Base-by-base conservation (phyloP, 1,140 invertebrate genomes). In the Tigriopus japonicus region DNA sequence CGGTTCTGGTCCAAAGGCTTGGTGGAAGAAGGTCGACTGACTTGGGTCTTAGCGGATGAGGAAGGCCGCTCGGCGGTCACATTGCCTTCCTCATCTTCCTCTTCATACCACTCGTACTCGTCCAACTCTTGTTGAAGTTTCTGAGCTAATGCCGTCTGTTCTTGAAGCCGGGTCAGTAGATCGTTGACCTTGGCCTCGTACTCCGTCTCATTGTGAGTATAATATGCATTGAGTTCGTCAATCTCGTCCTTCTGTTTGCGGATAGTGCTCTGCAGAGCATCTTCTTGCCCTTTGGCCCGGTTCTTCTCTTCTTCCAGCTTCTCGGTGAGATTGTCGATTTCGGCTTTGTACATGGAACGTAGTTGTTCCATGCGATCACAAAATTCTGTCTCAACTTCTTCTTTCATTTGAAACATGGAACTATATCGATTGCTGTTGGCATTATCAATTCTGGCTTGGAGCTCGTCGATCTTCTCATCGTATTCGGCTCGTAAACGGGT, bases 121-220 rank as follows among this genome's bases (percentile, higher is more conserved):
- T 61, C 59, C 35, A 61, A 23, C 51, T 61, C 59, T n/a, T 54
- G 21, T 40, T 61, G 59, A 15, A 61, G 59, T 23, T 49, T 54
- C 6, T 54, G 23, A 21, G 43, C 43, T 12, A 40, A 15, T 10
- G 59, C 43, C 13, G 59, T 61, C 41, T 61, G 59, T 40, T 61
- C 59, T 52, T 61, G 59, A 17, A 61, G 51, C n/a, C 59, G 43
- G 13, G 59, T 61, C 21, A 61, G 17, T 6, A 61, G 51, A 23
- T 61, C 59, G 23, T 61, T 51, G 40, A 61, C 42, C 23, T 61
- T 61, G 28, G 49, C 28, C 35, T 61, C 59, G 12, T 23, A 24
- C 40, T 61, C 59, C 14, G 15, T 24, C 43, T 61, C 59, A n/a
- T 52, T 12, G 12, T 14, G 19, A 14, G 51, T 19, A 42, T 23